These are phyloP conservation scores for Brachycybe producta DNA, from an alignment of 2,888 invertebrate genomes.

Conservation along the genomic window DNA sequence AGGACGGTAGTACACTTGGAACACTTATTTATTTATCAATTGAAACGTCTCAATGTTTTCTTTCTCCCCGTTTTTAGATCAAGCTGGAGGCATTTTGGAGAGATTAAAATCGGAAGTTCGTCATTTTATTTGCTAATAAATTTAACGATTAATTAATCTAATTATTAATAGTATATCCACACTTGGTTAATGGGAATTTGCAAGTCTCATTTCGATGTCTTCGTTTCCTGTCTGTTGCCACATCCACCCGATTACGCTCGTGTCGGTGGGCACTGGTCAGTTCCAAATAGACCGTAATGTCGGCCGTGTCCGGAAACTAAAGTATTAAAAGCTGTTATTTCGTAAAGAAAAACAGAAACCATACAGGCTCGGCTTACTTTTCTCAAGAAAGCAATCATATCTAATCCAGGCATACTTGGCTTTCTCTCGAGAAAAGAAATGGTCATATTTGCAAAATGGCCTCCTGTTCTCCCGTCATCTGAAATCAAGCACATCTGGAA, in stretches of 20 bases:
- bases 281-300: constrained; percentile 1
- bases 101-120: constrained; percentile 65
- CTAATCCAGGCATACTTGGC: too few species aligned
- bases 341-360: neutral
- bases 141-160: neutral
- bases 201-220: constrained; percentile 69
- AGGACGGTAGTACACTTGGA: constrained; percentile 54
- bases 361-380: too few species aligned
- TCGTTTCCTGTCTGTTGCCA: constrained; percentile 85
- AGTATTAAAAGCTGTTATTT: too few species aligned
- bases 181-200: constrained; percentile 78
- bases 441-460: too few species aligned
- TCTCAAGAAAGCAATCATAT: too few species aligned
- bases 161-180: constrained; percentile 54
- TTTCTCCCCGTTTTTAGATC: constrained; percentile 32
- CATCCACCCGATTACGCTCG: constrained; percentile 91
- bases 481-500: too few species aligned
- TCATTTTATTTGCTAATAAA: neutral
- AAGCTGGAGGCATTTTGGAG: constrained; percentile 69
- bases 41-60: neutral
- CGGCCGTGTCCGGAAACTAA: neutral
- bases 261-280: constrained; percentile 86
- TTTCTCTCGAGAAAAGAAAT: too few species aligned
- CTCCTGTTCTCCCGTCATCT: too few species aligned
- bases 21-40: neutral